phyloP scores from a whole-genome alignment of 2,113 vertebrate genomes.

The Phalacrocorax carbo region DNA sequence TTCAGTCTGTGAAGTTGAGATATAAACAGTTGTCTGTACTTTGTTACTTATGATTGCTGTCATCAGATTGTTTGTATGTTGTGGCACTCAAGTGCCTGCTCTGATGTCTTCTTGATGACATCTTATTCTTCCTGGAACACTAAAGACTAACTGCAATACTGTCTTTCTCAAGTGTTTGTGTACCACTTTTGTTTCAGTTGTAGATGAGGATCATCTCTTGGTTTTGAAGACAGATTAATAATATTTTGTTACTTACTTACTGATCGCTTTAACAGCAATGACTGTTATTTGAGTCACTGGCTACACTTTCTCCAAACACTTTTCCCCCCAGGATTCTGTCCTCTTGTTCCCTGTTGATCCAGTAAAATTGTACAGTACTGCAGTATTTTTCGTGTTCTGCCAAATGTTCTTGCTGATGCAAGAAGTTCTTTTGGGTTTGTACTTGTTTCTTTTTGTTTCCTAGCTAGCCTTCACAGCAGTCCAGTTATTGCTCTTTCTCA shows the following conservation, averaged over 20 bases:
- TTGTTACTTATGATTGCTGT: not conserved
- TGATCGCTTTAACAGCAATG: not conserved
- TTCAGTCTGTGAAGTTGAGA: not conserved
- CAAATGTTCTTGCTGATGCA: not conserved
- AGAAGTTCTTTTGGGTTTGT: not conserved
- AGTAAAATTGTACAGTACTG: not conserved
- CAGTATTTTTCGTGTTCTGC: not conserved
- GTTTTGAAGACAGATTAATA: not conserved
- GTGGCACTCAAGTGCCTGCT: not conserved
- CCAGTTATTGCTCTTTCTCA: not conserved
- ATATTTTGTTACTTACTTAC: not conserved
- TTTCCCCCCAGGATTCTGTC: not conserved
- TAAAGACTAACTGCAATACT: not conserved
- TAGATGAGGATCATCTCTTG: not conserved
- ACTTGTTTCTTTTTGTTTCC: not conserved
- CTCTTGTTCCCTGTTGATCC: accelerated
- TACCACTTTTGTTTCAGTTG: not conserved
- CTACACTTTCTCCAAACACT: not conserved
- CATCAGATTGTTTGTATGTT: not conserved
- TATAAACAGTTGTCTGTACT: not conserved
- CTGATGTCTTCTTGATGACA: not conserved
- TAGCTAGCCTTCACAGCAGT: not conserved
- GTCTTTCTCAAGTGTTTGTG: not conserved
- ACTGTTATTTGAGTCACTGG: not conserved
- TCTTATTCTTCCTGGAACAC: not conserved